Evolutionary conservation across 2,888 invertebrate species (phyloP).

Genomic region (Platynereis dumerilii): DNA sequence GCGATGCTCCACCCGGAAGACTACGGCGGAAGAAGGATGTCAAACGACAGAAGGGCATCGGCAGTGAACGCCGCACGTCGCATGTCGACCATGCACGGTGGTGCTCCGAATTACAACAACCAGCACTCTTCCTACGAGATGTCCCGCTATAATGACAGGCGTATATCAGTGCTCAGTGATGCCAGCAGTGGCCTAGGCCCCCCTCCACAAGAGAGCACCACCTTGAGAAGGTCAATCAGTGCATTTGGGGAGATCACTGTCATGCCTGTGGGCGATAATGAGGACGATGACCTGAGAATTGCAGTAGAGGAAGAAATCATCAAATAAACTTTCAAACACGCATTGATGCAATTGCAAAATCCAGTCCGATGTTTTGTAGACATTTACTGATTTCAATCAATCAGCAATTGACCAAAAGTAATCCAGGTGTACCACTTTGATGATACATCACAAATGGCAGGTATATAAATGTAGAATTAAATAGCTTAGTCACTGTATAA

Average conservation of each 20-base stretch:
- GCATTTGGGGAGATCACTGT: conserved; percentile 40
- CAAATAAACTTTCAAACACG: not conserved
- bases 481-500: no score
- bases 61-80: conserved; percentile 25
- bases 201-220: conserved; percentile 15
- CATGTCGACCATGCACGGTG: not conserved
- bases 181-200: not conserved
- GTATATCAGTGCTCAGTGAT: conserved; percentile 26
- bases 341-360: no score
- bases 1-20: conserved; percentile 11
- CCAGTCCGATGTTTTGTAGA: no score
- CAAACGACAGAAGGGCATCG: conserved; percentile 14
- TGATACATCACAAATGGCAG: no score
- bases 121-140: not conserved
- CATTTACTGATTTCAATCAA: no score
- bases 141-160: conserved; percentile 1
- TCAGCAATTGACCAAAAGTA: no score
- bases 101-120: not conserved
- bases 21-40: conserved; percentile 14
- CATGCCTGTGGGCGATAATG: conserved; percentile 38
- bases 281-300: conserved; percentile 31
- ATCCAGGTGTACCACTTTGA: no score
- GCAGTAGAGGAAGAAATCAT: conserved; percentile 33
- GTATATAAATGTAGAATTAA: no score
- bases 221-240: conserved; percentile 32